Conservation (phyloP, 2,888 invertebrate genomes). For the Hartigia nigra region DNA sequence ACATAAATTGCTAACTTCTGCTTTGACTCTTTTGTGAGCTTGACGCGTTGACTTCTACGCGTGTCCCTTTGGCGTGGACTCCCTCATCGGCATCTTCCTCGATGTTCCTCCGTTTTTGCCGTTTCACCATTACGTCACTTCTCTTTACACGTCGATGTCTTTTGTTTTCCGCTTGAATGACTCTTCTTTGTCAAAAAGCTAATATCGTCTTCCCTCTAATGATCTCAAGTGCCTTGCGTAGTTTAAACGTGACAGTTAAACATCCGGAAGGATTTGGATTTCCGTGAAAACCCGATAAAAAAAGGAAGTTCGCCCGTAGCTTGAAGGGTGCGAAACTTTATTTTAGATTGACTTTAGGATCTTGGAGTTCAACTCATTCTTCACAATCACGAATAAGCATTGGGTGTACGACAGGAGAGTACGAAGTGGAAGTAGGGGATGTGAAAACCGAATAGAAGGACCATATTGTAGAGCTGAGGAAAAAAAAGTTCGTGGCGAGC, state of each 20-base stretch:
- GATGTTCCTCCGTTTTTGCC: neutral
- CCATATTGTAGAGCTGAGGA: neutral
- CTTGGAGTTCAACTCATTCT: neutral
- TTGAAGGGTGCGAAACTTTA: too few species aligned
- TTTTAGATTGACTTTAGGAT: neutral
- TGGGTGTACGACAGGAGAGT: neutral
- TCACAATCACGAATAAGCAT: neutral
- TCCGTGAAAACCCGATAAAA: neutral
- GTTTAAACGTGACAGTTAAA: neutral
- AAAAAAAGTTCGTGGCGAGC: neutral
- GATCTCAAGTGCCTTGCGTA: neutral
- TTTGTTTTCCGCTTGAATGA: neutral
- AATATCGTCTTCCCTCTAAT: neutral
- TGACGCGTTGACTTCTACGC: neutral
- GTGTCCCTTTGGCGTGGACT: neutral
- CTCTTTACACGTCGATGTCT: neutral
- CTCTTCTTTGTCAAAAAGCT: neutral
- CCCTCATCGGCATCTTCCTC: neutral
- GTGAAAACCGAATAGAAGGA: neutral
- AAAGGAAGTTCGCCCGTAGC: neutral
- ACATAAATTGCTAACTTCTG: neutral
- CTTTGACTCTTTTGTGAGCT: neutral
- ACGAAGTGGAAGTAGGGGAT: neutral
- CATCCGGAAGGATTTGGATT: neutral
- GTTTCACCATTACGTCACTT: neutral